Base-by-base conservation (phyloP, 92 coral and sea anemone genomes). In the Pocillopora meandrina region DNA sequence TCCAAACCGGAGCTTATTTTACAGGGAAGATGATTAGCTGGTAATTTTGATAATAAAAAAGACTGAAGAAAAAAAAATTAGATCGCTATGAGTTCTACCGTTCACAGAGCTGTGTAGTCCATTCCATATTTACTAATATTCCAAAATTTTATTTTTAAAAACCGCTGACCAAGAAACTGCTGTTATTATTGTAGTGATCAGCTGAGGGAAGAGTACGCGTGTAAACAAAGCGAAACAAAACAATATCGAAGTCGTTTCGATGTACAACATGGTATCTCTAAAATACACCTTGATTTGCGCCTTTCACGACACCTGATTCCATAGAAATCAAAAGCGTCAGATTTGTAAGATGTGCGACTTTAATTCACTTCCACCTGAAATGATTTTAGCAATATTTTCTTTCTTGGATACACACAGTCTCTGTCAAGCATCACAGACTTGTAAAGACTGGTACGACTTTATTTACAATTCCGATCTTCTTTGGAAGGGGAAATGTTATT, bases 361-460 rank as follows among this genome's bases (percentile, higher is more conserved):
- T 84, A 86, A 56, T 8, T 71, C 85, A 56, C 87, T 96, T 21
- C 99, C 99, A 5, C 80, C 88, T 31, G 99, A 96, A 82, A 69
- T 96, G 4, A 69, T 85, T 33, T 49, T 96, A 47, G 77, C 85
- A 75, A 88, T 96, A 63, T 84, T 95, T 42, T 83, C 92, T 73
- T 87, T 76, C 71, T 83, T 93, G 77, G 97, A 96, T 85, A 91
- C 92, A 35, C 92, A 78, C 61, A 96, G 99, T 86, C 90, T 95
- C 20, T 92, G 95, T 74, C 89, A 89, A 78, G 95, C 94, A 9
- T 87, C 93, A 9, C 85, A 89, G 72, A 88, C 93, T 70, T 90
- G 90, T 81, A 83, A 75, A 62, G 78, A 56, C 13, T 96, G 98
- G 99, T 55, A 87, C 8, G 86, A 82, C 26, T 79, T 92, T 10